Evolutionary conservation across 2,797 vertebrate genomes (phyloP).

Genomic region (Ptychadena robeensis): DNA sequence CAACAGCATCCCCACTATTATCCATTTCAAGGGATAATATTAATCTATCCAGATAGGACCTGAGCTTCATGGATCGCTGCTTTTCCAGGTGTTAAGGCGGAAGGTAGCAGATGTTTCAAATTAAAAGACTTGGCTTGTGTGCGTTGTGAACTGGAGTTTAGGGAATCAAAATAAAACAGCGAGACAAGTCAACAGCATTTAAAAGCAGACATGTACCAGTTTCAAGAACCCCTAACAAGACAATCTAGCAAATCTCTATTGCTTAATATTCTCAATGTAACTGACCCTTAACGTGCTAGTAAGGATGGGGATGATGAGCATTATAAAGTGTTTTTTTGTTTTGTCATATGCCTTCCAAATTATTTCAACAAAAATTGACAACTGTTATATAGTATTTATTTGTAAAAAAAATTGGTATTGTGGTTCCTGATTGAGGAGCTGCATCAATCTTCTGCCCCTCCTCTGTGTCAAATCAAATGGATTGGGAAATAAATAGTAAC

Average conservation of each 20-base stretch:
- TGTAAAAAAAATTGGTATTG: no score
- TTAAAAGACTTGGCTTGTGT: conserved; percentile 53
- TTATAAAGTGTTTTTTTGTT: background rate
- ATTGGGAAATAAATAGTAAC: no score
- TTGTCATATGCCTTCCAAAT: background rate
- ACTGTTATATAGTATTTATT: no score
- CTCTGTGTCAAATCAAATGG: no score
- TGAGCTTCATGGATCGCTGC: conserved; percentile 44
- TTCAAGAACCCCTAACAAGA: conserved; percentile 12
- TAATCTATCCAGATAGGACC: conserved; percentile 66
- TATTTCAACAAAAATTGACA: no score
- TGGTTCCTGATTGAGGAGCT: no score
- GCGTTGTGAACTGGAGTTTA: conserved; percentile 24
- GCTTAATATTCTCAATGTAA: background rate
- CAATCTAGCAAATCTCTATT: background rate
- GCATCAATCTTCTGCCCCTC: no score
- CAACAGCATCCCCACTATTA: conserved; percentile 56
- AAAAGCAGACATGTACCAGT: background rate
- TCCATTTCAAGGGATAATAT: conserved; percentile 62
- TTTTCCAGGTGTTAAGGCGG: conserved; percentile 64
- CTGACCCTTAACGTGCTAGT: background rate
- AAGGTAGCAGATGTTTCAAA: conserved; percentile 63
- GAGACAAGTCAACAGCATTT: conserved; percentile 24
- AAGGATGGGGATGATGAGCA: background rate
- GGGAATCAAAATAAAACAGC: conserved; percentile 35